Evolutionary conservation across 2,797 vertebrate species (phyloP).

Genomic region (Myripristis jacobus): DNA sequence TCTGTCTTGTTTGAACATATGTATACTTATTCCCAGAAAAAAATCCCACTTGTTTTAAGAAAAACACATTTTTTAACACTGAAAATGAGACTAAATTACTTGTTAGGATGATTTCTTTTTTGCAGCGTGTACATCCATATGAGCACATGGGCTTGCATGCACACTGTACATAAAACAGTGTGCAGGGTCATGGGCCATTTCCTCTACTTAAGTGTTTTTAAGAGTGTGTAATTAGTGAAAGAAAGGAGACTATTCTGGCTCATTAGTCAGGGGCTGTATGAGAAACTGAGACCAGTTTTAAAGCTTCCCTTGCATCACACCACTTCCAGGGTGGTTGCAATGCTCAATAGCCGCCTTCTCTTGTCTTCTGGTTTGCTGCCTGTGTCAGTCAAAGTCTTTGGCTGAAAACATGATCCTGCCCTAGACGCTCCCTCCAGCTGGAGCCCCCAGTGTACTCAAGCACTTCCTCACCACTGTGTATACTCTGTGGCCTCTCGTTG

Average conservation of each 20-base stretch:
- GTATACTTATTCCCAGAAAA: no score
- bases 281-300: constrained; percentile 39
- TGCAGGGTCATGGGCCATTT: constrained; percentile 41
- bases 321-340: constrained; percentile 39
- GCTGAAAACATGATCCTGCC: constrained; percentile 1
- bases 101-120: no score
- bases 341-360: constrained; percentile 21
- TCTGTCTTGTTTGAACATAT: no score
- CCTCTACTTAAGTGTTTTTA: constrained; percentile 41
- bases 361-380: constrained; percentile 26
- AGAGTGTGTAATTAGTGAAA: constrained; percentile 52
- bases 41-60: no score
- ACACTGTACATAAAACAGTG: constrained; percentile 30
- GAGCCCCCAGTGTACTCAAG: background rate
- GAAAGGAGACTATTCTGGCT: constrained; percentile 29
- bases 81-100: no score
- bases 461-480: constrained; percentile 13
- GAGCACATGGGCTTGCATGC: constrained; percentile 15
- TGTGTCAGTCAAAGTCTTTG: constrained; percentile 21
- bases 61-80: no score
- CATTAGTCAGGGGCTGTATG: constrained; percentile 28
- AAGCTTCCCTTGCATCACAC: constrained; percentile 23
- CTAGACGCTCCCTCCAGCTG: constrained; percentile 12
- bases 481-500: constrained; percentile 1
- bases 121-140: no score